Evolutionary conservation across 2,113 vertebrate species (phyloP).

Genomic region (Todiramphus chloris): DNA sequence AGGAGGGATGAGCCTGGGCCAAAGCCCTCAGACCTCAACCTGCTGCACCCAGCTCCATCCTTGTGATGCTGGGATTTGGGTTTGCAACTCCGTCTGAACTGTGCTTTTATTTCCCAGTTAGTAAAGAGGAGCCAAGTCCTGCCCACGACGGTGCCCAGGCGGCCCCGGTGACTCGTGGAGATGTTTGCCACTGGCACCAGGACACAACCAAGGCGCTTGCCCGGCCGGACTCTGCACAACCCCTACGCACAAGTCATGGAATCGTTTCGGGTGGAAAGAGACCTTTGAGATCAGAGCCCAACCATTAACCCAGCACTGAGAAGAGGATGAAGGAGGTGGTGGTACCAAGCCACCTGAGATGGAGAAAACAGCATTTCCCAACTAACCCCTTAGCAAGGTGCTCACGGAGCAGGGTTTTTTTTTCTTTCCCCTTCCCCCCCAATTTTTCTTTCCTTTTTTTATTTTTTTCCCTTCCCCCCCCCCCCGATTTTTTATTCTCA

Average conservation of each 20-base stretch:
- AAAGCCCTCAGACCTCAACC: background rate
- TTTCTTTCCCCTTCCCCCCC: no score
- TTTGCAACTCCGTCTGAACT: background rate
- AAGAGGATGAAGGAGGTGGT: background rate
- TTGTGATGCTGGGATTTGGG: background rate
- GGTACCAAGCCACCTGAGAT: background rate
- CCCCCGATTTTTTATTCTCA: no score
- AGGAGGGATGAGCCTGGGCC: background rate
- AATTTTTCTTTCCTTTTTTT: no score
- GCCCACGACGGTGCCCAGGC: fast-evolving
- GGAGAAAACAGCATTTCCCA: background rate
- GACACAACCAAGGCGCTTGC: fast-evolving
- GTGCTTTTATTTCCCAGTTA: background rate
- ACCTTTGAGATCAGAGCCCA: background rate
- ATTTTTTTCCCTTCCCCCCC: no score
- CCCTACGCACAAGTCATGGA: background rate
- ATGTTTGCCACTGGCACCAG: background rate
- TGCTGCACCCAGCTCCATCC: background rate
- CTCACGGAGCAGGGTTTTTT: fast-evolving
- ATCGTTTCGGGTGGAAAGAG: background rate
- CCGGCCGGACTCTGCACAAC: background rate
- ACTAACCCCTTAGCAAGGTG: fast-evolving
- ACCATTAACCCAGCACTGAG: background rate
- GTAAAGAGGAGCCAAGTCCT: background rate
- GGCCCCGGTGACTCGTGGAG: background rate